These are phyloP conservation scores for Netelia melanura DNA, from an alignment of 2,888 invertebrate genomes.

Conservation along the genomic window DNA sequence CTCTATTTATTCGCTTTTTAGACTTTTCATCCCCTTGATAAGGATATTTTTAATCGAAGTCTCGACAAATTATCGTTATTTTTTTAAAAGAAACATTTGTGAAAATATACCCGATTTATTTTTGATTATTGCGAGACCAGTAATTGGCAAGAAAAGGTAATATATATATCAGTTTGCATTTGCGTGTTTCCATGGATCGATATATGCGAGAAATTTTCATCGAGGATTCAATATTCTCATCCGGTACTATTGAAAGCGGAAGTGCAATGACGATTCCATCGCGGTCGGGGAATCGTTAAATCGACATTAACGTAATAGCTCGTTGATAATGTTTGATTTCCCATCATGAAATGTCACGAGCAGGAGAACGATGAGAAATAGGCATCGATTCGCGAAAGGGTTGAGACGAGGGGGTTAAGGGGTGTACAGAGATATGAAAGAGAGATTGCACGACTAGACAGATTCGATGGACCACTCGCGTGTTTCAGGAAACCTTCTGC, in stretches of 20 bases:
- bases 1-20: too few species aligned
- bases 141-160: neutral
- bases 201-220: constrained; percentile 4
- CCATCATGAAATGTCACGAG: constrained; percentile 54
- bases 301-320: constrained; percentile 57
- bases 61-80: too few species aligned
- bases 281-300: constrained; percentile 47
- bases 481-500: too few species aligned
- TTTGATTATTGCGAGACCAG: neutral
- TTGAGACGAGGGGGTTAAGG: neutral
- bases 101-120: too few species aligned
- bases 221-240: constrained; percentile 41
- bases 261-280: constrained; percentile 42
- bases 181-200: neutral
- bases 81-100: too few species aligned
- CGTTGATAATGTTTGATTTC: constrained; percentile 64
- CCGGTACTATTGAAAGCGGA: constrained; percentile 40
- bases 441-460: constrained; percentile 19
- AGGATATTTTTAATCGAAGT: too few species aligned
- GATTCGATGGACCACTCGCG: too few species aligned
- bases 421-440: neutral
- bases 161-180: neutral
- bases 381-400: constrained; percentile 7
- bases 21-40: too few species aligned
- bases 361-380: constrained; percentile 43